Evolutionary conservation across 2,113 vertebrate species (phyloP).

Genomic region (Pterophyllum scalare): DNA sequence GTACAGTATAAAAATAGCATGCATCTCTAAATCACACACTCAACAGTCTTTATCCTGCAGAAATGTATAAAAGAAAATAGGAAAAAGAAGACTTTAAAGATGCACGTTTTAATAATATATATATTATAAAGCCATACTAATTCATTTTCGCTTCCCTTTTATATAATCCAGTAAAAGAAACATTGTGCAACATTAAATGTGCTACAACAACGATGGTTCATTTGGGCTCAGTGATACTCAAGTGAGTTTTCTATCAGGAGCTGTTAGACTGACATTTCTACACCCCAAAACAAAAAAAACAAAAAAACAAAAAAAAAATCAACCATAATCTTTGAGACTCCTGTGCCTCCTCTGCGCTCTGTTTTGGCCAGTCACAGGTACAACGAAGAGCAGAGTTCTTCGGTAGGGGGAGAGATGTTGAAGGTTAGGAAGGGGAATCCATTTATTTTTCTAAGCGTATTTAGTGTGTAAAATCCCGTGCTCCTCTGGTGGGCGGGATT

Average conservation of each 20-base stretch:
- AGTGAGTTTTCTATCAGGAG: not conserved
- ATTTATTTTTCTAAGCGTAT: not conserved
- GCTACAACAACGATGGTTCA: constrained; percentile 18
- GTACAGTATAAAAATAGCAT: constrained; percentile 75
- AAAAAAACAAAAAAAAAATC: not conserved
- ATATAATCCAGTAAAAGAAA: constrained; percentile 16
- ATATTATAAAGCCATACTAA: not conserved
- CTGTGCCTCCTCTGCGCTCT: not conserved
- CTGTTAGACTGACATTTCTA: not conserved
- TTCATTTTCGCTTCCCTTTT: constrained; percentile 39
- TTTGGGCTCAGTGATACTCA: constrained; percentile 23
- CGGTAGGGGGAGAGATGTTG: not conserved
- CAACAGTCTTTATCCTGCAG: constrained; percentile 46
- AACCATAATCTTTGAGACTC: not conserved
- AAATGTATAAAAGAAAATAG: constrained; percentile 24
- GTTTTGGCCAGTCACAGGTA: too few species aligned
- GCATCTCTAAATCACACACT: constrained; percentile 59
- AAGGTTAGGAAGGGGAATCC: not conserved
- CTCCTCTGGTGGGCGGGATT: not conserved
- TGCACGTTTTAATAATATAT: constrained; percentile 9
- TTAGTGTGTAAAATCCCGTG: not conserved
- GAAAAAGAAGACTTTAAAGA: not conserved
- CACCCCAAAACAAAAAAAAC: not conserved
- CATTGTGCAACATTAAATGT: constrained; percentile 10
- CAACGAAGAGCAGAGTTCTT: not conserved